Evolutionary conservation across 2,797 vertebrate genomes (phyloP).

Genomic region (Coranthus polyacanthus): DNA sequence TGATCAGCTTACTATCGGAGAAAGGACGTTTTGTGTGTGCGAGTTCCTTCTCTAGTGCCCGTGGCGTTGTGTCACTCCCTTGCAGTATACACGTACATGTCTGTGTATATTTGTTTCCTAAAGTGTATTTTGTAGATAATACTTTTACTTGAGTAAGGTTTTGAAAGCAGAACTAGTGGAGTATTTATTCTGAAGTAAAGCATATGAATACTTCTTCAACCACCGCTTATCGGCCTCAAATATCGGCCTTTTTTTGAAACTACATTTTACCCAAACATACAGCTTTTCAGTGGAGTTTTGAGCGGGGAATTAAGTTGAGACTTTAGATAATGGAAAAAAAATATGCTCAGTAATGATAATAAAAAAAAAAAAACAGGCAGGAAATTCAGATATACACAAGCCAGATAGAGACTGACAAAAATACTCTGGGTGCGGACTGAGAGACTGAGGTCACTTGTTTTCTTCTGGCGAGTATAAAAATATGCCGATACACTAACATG

Average conservation of each 20-base stretch:
- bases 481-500: conserved; percentile 11
- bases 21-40: too few relatives aligned
- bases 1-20: too few relatives aligned
- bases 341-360: background rate
- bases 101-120: too few relatives aligned
- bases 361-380: conserved; percentile 4
- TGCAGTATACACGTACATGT: too few relatives aligned
- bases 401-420: conserved; percentile 10
- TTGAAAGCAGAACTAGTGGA: too few relatives aligned
- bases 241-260: background rate
- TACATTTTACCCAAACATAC: background rate
- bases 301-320: background rate
- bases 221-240: too few relatives aligned
- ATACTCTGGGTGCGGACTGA: conserved; percentile 16
- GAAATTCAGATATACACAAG: background rate
- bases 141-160: too few relatives aligned
- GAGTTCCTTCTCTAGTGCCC: too few relatives aligned
- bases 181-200: too few relatives aligned
- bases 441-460: conserved; percentile 57
- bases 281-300: conserved; percentile 9
- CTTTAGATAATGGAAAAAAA: conserved; percentile 11
- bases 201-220: too few relatives aligned
- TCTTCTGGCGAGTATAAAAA: conserved; percentile 32
- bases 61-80: too few relatives aligned
- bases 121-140: too few relatives aligned